Conservation (phyloP, 2,888 invertebrate genomes). For the Spodoptera littoralis region DNA sequence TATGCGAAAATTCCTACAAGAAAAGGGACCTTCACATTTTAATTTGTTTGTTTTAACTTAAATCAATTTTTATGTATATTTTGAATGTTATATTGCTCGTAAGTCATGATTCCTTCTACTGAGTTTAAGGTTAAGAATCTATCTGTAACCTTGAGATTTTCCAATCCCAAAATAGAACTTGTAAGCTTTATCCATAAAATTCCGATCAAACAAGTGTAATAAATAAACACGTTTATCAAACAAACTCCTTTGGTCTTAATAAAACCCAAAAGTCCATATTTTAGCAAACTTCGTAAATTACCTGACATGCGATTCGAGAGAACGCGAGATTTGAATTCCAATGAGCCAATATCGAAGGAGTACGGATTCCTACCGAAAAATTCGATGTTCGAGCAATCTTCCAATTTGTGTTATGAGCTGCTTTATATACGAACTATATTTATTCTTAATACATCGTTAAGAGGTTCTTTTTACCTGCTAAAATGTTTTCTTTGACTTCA, state of each 20-base stretch:
- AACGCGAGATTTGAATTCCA: conserved; percentile 56
- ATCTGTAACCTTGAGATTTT: too few relatives aligned
- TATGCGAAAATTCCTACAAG: conserved; percentile 14
- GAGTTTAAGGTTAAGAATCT: too few relatives aligned
- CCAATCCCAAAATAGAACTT: too few relatives aligned
- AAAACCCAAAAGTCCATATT: conserved; percentile 28
- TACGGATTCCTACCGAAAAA: conserved; percentile 17
- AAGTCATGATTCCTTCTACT: too few relatives aligned
- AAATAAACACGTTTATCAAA: neutral
- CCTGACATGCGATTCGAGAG: conserved; percentile 51
- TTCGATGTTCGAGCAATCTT: conserved; percentile 20
- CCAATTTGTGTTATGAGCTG: conserved; percentile 32
- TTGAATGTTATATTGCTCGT: too few relatives aligned
- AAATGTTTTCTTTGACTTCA: too few relatives aligned
- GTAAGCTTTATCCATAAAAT: too few relatives aligned
- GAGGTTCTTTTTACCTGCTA: too few relatives aligned
- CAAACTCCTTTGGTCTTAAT: conserved; percentile 15
- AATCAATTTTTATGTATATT: too few relatives aligned
- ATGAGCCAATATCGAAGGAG: conserved; percentile 46
- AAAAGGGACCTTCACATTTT: neutral
- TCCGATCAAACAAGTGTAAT: neutral
- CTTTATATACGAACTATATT: conserved; percentile 5
- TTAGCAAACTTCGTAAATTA: conserved; percentile 54
- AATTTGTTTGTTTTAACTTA: neutral
- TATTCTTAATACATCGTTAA: too few relatives aligned